A percentile compares a stretch with the other conserved stretches of the same genome.
Evolutionary conservation across 2,888 invertebrate genomes (phyloP).

Genomic region (Nasonovia ribisnigri): DNA sequence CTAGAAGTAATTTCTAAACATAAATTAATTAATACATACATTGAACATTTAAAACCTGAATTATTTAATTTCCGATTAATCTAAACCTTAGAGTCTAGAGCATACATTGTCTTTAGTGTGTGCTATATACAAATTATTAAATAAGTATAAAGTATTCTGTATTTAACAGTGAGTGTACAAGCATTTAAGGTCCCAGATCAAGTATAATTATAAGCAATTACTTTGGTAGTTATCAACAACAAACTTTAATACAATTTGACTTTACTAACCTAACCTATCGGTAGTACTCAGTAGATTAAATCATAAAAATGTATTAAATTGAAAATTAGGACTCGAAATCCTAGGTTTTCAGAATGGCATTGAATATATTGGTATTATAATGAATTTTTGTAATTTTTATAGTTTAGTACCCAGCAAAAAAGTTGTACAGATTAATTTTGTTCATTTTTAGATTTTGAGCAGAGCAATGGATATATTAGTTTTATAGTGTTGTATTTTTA

Average conservation of each 20-base stretch:
- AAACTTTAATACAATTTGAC: not conserved
- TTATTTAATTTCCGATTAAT: not conserved
- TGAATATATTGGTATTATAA: no score
- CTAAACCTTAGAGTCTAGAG: not conserved
- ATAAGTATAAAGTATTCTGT: not conserved
- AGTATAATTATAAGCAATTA: not conserved
- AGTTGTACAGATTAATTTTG: no score
- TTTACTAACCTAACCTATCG: no score
- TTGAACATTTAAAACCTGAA: not conserved
- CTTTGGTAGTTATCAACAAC: not conserved
- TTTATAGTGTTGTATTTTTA: no score
- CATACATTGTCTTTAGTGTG: not conserved
- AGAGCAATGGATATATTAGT: no score
- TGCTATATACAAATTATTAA: not conserved
- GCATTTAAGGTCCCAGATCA: not conserved
- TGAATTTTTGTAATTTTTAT: no score
- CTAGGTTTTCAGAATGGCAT: no score
- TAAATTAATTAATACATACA: not conserved
- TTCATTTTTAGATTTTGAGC: no score
- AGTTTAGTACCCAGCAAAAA: no score
- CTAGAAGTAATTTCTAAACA: constrained; percentile 82
- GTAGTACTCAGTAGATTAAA: no score
- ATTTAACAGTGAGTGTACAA: not conserved
- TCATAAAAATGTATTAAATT: no score
- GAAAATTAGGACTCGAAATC: no score